These are phyloP conservation scores for Calameuta filiformis DNA, from an alignment of 2,888 invertebrate species.

Conservation along the genomic window DNA sequence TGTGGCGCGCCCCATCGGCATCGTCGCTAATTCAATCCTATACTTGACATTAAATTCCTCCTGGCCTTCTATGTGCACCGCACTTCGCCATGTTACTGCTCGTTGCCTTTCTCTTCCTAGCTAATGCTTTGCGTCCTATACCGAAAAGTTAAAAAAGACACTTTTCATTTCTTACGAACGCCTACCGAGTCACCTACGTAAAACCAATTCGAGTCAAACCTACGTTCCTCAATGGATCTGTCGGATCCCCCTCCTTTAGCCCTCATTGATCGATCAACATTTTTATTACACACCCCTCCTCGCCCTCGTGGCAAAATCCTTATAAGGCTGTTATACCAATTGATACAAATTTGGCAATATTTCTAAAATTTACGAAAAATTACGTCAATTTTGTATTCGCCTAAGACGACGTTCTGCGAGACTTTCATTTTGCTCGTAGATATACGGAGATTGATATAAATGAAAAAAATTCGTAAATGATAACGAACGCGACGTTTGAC, in stretches of 20 bases:
- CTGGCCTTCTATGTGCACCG: conserved; percentile 54
- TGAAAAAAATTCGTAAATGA: background rate
- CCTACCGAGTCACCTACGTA: background rate
- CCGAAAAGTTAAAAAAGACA: background rate
- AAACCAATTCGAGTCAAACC: background rate
- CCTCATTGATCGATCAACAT: background rate
- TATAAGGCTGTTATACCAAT: background rate
- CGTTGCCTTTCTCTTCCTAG: background rate
- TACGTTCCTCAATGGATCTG: background rate
- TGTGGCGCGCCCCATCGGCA: background rate
- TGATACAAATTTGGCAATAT: background rate
- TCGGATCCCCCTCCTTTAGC: background rate
- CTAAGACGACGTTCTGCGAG: too few relatives aligned
- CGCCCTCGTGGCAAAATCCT: background rate
- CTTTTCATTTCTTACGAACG: background rate
- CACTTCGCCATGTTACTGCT: conserved; percentile 9
- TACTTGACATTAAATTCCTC: conserved; percentile 64
- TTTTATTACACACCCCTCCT: background rate
- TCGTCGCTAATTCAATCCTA: conserved; percentile 47
- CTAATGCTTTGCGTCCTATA: background rate
- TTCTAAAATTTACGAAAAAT: background rate
- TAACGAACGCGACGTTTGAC: background rate
- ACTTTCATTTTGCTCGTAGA: background rate
- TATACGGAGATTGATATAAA: background rate
- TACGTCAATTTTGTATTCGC: too few relatives aligned